These are phyloP conservation scores for Arvicanthis niloticus DNA, from an alignment of 2,113 vertebrate species.

Conservation along the genomic window DNA sequence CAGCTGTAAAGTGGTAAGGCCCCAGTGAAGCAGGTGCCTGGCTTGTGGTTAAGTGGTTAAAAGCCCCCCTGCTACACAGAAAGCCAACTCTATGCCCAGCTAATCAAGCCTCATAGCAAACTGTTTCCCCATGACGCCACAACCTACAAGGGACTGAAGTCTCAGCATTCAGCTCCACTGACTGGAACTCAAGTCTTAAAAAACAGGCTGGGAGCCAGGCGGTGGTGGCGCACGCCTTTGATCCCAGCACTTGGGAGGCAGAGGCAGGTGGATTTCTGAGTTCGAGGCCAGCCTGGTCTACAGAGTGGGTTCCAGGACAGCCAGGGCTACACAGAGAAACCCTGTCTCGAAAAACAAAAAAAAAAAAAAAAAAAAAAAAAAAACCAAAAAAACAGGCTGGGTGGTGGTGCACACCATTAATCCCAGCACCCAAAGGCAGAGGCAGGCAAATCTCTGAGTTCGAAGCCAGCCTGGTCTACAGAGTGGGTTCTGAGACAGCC, in stretches of 20 bases:
- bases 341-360: no score
- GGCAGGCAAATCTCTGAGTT: not conserved
- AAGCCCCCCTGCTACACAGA: not conserved
- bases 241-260: not conserved
- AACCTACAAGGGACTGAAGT: not conserved
- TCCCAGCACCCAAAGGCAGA: not conserved
- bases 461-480: not conserved
- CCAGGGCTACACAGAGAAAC: not conserved
- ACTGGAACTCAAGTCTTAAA: not conserved
- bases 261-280: not conserved
- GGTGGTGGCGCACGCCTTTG: not conserved
- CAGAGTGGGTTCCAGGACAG: not conserved
- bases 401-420: not conserved
- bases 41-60: not conserved
- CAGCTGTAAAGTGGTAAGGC: not conserved
- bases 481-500: not conserved
- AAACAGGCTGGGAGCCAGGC: not conserved
- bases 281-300: not conserved
- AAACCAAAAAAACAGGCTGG: not conserved
- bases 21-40: not conserved
- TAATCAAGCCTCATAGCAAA: not conserved
- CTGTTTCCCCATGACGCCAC: not conserved
- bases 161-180: not conserved
- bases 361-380: no score
- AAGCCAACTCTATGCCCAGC: not conserved